Percentiles rank a stretch among this genome's conserved stretches.
These are phyloP conservation scores for Ancistrus triradiatus DNA, from an alignment of 2,113 vertebrate species.

Conservation along the genomic window DNA sequence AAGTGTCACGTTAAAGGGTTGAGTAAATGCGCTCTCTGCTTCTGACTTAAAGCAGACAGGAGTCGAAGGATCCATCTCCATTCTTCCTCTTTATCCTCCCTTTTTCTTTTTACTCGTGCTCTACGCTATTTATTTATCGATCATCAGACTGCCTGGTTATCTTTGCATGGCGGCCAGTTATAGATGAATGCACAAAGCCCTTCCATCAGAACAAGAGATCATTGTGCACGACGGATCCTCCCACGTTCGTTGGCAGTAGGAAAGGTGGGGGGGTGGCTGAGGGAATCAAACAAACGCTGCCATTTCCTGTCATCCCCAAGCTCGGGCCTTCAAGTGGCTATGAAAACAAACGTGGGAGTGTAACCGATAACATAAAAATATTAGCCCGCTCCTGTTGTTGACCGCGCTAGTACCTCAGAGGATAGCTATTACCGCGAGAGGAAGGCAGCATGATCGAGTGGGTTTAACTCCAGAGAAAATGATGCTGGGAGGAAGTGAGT, in stretches of 20 bases:
- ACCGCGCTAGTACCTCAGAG: conserved; percentile 35
- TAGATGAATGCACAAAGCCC: conserved; percentile 56
- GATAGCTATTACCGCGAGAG: conserved; percentile 43
- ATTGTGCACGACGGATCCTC: conserved; percentile 47
- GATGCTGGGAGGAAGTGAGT: conserved; percentile 30
- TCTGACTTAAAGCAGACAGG: too few relatives aligned
- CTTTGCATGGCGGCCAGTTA: conserved; percentile 55
- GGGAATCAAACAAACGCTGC: conserved; percentile 50
- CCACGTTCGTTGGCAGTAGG: conserved; percentile 37
- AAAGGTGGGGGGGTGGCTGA: conserved; percentile 11
- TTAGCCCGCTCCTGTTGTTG: conserved; percentile 44
- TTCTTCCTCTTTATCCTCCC: conserved; percentile 15
- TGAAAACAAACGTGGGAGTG: conserved; percentile 48
- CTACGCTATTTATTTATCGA: conserved; percentile 65
- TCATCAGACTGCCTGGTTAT: conserved; percentile 57
- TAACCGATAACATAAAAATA: conserved; percentile 51
- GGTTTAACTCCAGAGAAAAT: conserved; percentile 29
- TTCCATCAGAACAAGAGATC: conserved; percentile 55
- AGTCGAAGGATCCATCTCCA: too few relatives aligned
- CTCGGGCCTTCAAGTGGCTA: conserved; percentile 37
- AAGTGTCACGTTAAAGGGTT: too few relatives aligned
- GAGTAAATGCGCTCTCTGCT: too few relatives aligned
- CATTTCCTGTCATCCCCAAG: conserved; percentile 60
- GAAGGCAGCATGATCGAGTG: conserved; percentile 20
- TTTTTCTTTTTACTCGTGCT: conserved; percentile 42